Base-by-base conservation (phyloP, 2,888 invertebrate species). In the Autographa pulchrina region DNA sequence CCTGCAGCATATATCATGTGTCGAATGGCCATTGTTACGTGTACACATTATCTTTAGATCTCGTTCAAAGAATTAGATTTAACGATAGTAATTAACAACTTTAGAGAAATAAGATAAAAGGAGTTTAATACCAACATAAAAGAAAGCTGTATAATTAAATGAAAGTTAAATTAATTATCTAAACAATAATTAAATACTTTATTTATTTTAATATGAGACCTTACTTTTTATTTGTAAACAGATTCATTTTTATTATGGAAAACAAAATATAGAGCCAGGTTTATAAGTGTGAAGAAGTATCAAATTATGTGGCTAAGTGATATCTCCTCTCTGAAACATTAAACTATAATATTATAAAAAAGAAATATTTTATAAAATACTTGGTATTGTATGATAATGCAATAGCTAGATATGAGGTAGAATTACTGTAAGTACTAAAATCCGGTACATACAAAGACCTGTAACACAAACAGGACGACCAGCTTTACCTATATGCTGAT, bases 81-180 rank as follows among this genome's bases (percentile, higher is more conserved):
- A 14, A 77, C 64, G 80, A 81, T 81, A 82, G 74, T 81, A 74
- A 82, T 74, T 80, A 74, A 81, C 80, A 76, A 70, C 77, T 61
- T 74, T 70, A 65, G 58, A 82, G 65, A 62, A 74, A 80, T 69
- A 78, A 80, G 69, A 75, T 67, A 78, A 78, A 75, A 66, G 68
- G 61, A 68, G 58, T 31, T 71, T 58, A 68, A 68, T 80, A 20
- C 14, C n/a, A 72, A 72, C 66, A 41, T 64, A 16, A 59, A 7
- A 62, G 68, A 81, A 73, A 78, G 70, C 72, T 66, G 4, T 68
- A 65, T 31, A 52, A 60, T n/a, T 76, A 13, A 48, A 52, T 43
- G 43, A 59, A 35, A 59, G 64, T 64, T 9, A 35, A 62, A n/a
- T 52, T 31, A 68, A 32, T 35, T 58, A 41, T 20, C 35, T 52